A percentile compares a stretch with the other conserved stretches of the same genome.
These are phyloP conservation scores for Enteromius thamalakanensis DNA, from an alignment of 2,797 vertebrate genomes.

Conservation along the genomic window DNA sequence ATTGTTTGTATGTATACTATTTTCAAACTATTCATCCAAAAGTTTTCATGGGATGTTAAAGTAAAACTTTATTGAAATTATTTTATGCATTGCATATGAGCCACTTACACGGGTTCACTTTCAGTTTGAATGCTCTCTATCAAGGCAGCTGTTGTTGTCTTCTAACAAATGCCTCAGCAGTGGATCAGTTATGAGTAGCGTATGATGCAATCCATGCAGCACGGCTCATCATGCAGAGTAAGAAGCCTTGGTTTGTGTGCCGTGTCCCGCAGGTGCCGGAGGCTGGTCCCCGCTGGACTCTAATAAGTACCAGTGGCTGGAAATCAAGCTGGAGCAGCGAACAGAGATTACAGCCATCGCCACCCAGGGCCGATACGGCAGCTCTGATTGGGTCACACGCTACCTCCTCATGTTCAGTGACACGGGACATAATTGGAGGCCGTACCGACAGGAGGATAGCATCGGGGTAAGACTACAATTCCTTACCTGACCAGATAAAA, in stretches of 20 bases:
- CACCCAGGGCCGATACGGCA: slow-evolving; percentile 87
- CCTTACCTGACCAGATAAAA: background rate
- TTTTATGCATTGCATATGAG: background rate
- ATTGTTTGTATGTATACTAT: no score
- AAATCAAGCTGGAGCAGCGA: slow-evolving; percentile 84
- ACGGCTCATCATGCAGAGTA: no score
- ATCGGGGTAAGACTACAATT: slow-evolving; percentile 74
- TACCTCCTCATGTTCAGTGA: slow-evolving; percentile 87
- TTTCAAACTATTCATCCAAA: no score
- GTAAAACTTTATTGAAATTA: background rate
- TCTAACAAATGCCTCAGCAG: no score
- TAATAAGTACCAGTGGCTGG: slow-evolving; percentile 85
- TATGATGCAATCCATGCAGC: no score
- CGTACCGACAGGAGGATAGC: slow-evolving; percentile 84
- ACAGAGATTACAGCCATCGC: slow-evolving; percentile 83
- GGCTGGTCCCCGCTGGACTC: slow-evolving; percentile 86
- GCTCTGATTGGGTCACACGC: slow-evolving; percentile 86
- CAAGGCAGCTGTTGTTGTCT: background rate
- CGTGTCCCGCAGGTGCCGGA: slow-evolving; percentile 77
- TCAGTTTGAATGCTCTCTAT: slow-evolving; percentile 29
- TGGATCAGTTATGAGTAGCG: no score
- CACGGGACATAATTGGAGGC: slow-evolving; percentile 85
- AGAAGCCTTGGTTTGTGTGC: background rate
- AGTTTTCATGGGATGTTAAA: no score
- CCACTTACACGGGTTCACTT: background rate